These are phyloP conservation scores for Gnatocerus cornutus DNA, from an alignment of 2,888 invertebrate genomes.

Conservation along the genomic window DNA sequence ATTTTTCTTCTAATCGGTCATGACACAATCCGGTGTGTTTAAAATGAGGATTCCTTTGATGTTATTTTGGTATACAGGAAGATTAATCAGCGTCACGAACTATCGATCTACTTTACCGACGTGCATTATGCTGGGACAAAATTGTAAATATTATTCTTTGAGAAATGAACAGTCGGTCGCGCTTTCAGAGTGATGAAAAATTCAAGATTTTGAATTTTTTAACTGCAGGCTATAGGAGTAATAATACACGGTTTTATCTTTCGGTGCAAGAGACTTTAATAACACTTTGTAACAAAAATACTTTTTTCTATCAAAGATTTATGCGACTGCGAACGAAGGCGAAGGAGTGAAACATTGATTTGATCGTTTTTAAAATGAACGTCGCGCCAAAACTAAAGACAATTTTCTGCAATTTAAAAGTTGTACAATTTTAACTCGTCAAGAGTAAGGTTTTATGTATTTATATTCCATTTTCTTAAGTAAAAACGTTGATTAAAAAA, in stretches of 20 bases:
- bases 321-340: no score
- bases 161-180: conserved; percentile 9
- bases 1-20: conserved; percentile 13
- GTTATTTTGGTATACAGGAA: conserved; percentile 8
- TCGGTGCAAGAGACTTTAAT: no score
- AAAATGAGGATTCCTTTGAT: conserved; percentile 14
- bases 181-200: conserved; percentile 5
- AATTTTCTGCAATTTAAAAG: no score
- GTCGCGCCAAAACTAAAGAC: no score
- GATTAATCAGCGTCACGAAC: conserved; percentile 8
- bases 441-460: no score
- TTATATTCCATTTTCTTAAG: no score
- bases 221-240: no score
- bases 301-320: not conserved
- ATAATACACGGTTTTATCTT: no score
- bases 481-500: no score
- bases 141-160: conserved; percentile 7
- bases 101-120: conserved; percentile 9
- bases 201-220: not conserved
- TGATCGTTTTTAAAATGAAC: no score
- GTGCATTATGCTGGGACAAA: not conserved
- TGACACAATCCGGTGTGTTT: conserved; percentile 8
- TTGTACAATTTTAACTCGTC: no score
- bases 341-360: no score
- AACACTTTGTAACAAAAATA: conserved; percentile 4